Percentiles rank a stretch among this genome's conserved stretches.
These are phyloP conservation scores for Holothuria scabra DNA, from an alignment of 53 echinoderm and acorn worm genomes.

Conservation along the genomic window DNA sequence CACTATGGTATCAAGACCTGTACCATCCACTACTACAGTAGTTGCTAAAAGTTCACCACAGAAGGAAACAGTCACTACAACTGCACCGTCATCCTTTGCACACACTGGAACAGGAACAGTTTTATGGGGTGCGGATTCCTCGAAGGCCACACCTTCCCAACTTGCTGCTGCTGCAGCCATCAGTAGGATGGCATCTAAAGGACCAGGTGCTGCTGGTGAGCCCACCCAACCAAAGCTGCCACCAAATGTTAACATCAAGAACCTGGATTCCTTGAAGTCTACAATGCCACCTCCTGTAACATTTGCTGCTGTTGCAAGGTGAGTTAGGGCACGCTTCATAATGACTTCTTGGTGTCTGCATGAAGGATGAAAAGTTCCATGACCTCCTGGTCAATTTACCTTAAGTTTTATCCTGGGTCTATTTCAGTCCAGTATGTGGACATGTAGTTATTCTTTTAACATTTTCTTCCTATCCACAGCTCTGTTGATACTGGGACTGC, in stretches of 20 bases:
- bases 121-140: constrained; percentile 73
- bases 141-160: constrained; percentile 54
- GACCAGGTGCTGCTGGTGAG: constrained; percentile 24
- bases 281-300: constrained; percentile 85
- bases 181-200: constrained; percentile 45
- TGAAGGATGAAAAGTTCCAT: no score
- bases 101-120: constrained; percentile 82
- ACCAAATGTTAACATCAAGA: constrained; percentile 92
- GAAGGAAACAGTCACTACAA: constrained; percentile 29
- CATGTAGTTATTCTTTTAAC: not conserved
- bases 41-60: not conserved
- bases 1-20: not conserved
- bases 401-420: no score
- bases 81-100: constrained; percentile 72
- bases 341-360: no score
- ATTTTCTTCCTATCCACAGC: constrained; percentile 40
- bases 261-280: constrained; percentile 76
- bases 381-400: no score
- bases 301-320: constrained; percentile 90
- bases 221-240: constrained; percentile 64
- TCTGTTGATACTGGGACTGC: constrained; percentile 86
- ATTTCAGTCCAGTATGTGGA: no score
- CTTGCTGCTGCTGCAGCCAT: constrained; percentile 68
- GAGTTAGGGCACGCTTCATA: not conserved
- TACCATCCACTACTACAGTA: not conserved